Evolutionary conservation across 2,888 invertebrate genomes (phyloP), one percentile per base, ranked within the genome.

Genomic region (Drosophila kanekoi): DNA sequence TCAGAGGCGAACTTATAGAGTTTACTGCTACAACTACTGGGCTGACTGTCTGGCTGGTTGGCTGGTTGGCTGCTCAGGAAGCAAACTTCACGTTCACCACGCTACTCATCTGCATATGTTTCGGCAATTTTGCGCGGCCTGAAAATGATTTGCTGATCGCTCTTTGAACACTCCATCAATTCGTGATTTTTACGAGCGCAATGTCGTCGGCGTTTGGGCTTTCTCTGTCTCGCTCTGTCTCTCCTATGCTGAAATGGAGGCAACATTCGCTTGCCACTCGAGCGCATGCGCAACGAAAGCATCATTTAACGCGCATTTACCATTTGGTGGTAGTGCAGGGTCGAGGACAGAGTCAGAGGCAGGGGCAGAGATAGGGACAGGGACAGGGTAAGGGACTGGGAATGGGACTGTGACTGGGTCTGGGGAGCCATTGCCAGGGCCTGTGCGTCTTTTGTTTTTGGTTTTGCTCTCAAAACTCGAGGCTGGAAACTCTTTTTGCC

Each of bases 131-230:
- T 75, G 86, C 75, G 79, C 85, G 72, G 81, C 68, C 77, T 86
- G 90, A 81, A 90, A 91, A 91, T 90, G 89, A 91, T 91, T 91
- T 91, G 90, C 85, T 89, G 90, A 90, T 91, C 90, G 90, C 74
- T 75, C 81, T 82, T 84, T 89, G 86, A 90, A 90, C 91, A 91
- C 90, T 91, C 90, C 91, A 91, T 91, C 90, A 91, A 91, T 91
- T 91, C 90, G 90, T 91, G 91, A 91, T 91, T 90, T 90, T 91
- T 91, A 91, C 84, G 91, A 91, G 89, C 90, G 78, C 90, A 89
- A 89, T 88, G 87, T 89, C 81, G 85, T 79, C 70, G 64, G 61
- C 56, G 62, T 63, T 63, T 56, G 53, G n/a, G 4, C 37, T 59
- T 37, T 49, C 33, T 14, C 51, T 51, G 40, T 14, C 23, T 47